Evolutionary conservation across 1,140 invertebrate species (phyloP).

Genomic region (Pinna nobilis): DNA sequence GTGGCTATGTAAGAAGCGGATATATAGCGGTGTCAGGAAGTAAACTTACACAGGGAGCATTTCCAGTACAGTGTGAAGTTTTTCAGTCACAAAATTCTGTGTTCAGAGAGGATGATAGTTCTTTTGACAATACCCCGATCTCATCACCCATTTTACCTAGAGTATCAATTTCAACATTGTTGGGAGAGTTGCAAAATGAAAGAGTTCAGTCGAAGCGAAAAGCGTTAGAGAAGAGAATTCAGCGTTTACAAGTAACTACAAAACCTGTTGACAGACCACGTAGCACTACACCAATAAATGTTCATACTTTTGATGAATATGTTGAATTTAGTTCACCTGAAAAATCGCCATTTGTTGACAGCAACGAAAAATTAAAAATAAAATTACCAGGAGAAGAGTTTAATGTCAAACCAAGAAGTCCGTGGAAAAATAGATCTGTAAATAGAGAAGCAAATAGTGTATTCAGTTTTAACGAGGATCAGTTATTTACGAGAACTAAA

Average conservation of each 20-base stretch:
- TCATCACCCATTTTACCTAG: slow-evolving; percentile 33
- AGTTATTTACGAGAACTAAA: slow-evolving; percentile 65
- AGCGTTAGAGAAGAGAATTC: slow-evolving; percentile 65
- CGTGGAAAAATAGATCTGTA: slow-evolving; percentile 38
- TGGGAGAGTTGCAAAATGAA: slow-evolving; percentile 43
- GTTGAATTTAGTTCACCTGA: slow-evolving; percentile 63
- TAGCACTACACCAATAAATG: slow-evolving; percentile 88
- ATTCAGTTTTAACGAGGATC: slow-evolving; percentile 67
- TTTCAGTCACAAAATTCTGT: slow-evolving; percentile 4
- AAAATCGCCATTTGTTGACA: slow-evolving; percentile 49
- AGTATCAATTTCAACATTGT: slow-evolving; percentile 22
- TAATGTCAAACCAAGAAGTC: slow-evolving; percentile 54
- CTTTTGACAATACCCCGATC: slow-evolving; percentile 37
- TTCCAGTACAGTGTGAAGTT: slow-evolving; percentile 25
- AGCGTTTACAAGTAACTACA: slow-evolving; percentile 81
- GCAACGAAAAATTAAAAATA: slow-evolving; percentile 68
- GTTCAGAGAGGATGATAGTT: slow-evolving; percentile 40
- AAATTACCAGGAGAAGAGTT: slow-evolving; percentile 67
- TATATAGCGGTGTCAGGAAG: slow-evolving; percentile 33
- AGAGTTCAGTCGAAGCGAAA: slow-evolving; percentile 63
- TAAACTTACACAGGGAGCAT: background rate
- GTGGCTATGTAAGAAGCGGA: slow-evolving; percentile 49
- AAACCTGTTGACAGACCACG: slow-evolving; percentile 90
- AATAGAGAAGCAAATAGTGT: slow-evolving; percentile 39
- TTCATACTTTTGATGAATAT: slow-evolving; percentile 86